A percentile compares a stretch with the other conserved stretches of the same genome.
These are phyloP conservation scores for Acanthochromis polyacanthus DNA, from an alignment of 2,113 vertebrate species.

Conservation along the genomic window DNA sequence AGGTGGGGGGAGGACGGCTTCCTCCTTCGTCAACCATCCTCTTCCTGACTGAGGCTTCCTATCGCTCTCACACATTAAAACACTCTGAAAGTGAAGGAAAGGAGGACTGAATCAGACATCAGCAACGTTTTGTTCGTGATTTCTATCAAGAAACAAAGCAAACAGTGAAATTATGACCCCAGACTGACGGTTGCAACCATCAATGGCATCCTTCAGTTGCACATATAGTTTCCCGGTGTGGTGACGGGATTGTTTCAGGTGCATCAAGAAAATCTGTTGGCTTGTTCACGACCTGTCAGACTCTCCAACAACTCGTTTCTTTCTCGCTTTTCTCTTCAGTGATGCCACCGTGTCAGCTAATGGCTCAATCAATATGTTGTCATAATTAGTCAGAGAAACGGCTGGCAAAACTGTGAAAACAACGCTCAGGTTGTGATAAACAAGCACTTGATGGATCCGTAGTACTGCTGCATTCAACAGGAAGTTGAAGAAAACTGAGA, in stretches of 20 bases:
- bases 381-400: not conserved
- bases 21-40: slow-evolving; percentile 44
- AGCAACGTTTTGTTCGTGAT: too few species aligned
- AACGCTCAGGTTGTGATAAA: not conserved
- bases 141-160: too few species aligned
- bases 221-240: too few species aligned
- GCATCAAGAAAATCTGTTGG: not conserved
- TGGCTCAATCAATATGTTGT: not conserved
- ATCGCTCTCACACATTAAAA: not conserved
- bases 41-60: slow-evolving; percentile 29
- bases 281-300: not conserved
- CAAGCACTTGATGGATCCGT: too few species aligned
- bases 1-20: slow-evolving; percentile 18
- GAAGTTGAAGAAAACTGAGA: too few species aligned
- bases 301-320: not conserved
- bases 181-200: too few species aligned
- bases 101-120: slow-evolving; percentile 7
- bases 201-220: too few species aligned
- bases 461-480: not conserved
- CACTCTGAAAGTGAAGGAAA: not conserved
- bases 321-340: not conserved
- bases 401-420: not conserved
- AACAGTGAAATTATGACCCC: too few species aligned
- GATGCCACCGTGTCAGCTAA: not conserved
- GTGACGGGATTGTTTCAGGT: too few species aligned